Base-by-base conservation (phyloP, 2,888 invertebrate genomes). In the Chrysina gloriosa region DNA sequence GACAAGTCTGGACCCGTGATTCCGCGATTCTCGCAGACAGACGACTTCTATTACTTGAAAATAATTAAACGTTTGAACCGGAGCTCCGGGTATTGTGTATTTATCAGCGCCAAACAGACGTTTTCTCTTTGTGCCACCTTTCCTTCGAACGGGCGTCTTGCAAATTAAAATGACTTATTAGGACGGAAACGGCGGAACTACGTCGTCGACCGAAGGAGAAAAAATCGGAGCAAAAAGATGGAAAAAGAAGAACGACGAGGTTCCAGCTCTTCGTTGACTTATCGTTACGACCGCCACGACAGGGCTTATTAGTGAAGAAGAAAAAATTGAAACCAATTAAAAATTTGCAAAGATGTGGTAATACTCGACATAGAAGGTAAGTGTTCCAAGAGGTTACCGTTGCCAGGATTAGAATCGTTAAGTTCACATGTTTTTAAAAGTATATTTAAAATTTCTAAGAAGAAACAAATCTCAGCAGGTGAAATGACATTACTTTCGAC, bases 71-170 rank as follows among this genome's bases (percentile, higher is more conserved):
- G 77, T 76, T 77, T 75, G 76, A 76, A 75, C 72, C 74, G 71
- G 72, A 70, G 77, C 11, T 11, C 42, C 58, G 58, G 27, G 58
- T 61, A 77, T 77, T 77, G 77, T 78, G 76, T 77, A 78, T 77
- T 78, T 78, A 78, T 78, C 78, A 77, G 77, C 74, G 71, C 73
- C 72, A 77, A 78, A 76, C 78, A 78, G 78, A 76, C 77, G 72
- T 73, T 77, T 72, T 74, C 74, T 73, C 76, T 74, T 74, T 73
- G 70, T 66, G 61, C 65, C 72, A 72, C 69, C 75, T 74, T 74
- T 70, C 72, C 69, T n/a, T n/a, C 74, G 56, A 39, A 36, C 58
- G 58, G 58, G 42, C 42, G 70, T 73, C 76, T 76, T 69, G 71
- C 74, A 75, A 75, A 76, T 76, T 76, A 76, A 76, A 76, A 74